Base-by-base conservation (phyloP, 2,797 vertebrate species). In the Enteromius thamalakanensis region DNA sequence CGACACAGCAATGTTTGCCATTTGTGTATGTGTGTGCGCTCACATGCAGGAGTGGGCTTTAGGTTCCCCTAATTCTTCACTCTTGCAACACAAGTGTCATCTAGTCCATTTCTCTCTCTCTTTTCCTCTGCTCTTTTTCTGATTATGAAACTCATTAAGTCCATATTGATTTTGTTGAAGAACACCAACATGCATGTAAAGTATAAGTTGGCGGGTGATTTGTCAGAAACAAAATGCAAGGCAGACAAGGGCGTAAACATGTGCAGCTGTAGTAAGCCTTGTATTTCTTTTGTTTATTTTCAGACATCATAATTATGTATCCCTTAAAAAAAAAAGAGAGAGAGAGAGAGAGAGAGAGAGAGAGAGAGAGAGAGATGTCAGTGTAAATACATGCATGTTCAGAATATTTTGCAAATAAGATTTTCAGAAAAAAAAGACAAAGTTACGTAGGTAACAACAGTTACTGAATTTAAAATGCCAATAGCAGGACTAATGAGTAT, bases 141-240 rank as follows among this genome's bases (percentile, higher is more conserved):
- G 51, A 80, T 55, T 80, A 71, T 78, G 34, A 76, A 86, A 85
- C 75, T 75, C 79, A 87, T 87, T 85, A 83, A 72, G 67, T 42
- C 34, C 23, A 37, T 84, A 89, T 86, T 87, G 86, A 89, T 89
- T 80, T 64, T 65, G 49, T 72, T 84, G 84, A 87, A 82, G 82
- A 86, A 77, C 69, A 85, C 65, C 79, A 87, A 78, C 55, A 69
- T 72, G 86, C 76, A 87, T 76, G 60, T 82, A 80, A 79, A 86
- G 71, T 29, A 40, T 0, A 17, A 40, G 49, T 70, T 26, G 34
- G 49, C 29, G 5, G 49, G 23, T 29, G 78, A 37, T 51, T 68
- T 14, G 76, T 75, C 77, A 49, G 62, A 75, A 51, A 34, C 64
- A 42, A 45, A 68, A 55, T 76, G 74, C 62, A 80, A 71, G 40